Percentiles rank a stretch among this genome's conserved stretches.
Evolutionary conservation across 1,140 invertebrate species (phyloP).

Genomic region (Drosophila orosa): DNA sequence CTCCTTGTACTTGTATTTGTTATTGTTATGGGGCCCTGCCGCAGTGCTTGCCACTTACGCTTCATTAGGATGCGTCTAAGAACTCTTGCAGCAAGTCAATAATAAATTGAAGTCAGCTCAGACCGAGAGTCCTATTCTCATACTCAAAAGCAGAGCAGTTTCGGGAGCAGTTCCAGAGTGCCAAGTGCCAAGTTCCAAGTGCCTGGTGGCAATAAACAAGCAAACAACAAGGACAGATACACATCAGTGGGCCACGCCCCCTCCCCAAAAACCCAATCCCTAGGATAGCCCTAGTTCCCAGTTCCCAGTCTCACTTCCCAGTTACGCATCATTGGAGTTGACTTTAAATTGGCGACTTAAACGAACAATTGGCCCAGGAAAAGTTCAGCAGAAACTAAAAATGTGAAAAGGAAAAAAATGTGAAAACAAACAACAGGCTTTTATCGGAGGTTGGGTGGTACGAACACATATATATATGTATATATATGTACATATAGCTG

Average conservation of each 20-base stretch:
- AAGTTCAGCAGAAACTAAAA: conserved; percentile 36
- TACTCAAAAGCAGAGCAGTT: conserved; percentile 10
- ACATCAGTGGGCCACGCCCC: conserved; percentile 34
- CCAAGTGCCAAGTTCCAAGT: conserved; percentile 44
- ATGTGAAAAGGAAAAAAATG: conserved; percentile 21
- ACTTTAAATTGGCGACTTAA: conserved; percentile 60
- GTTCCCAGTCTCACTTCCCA: neutral
- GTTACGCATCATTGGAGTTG: conserved; percentile 57
- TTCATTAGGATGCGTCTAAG: conserved; percentile 80
- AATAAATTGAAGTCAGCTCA: conserved; percentile 70
- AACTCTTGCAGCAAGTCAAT: conserved; percentile 76
- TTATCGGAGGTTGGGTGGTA: neutral
- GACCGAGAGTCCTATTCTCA: neutral
- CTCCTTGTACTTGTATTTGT: conserved; percentile 38
- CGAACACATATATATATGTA: conserved; percentile 3
- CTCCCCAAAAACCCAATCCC: neutral
- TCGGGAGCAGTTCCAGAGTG: conserved; percentile 23
- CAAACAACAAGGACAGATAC: conserved; percentile 54
- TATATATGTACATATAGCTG: neutral
- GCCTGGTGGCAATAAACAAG: conserved; percentile 64
- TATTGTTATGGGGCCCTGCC: conserved; percentile 69
- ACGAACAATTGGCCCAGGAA: conserved; percentile 36
- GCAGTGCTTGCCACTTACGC: conserved; percentile 76
- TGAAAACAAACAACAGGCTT: conserved; percentile 51
- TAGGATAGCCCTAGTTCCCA: neutral